Evolutionary conservation across 2,113 vertebrate species (phyloP), one percentile per base, ranked within the genome.

Genomic region (Dendropsophus ebraccatus): DNA sequence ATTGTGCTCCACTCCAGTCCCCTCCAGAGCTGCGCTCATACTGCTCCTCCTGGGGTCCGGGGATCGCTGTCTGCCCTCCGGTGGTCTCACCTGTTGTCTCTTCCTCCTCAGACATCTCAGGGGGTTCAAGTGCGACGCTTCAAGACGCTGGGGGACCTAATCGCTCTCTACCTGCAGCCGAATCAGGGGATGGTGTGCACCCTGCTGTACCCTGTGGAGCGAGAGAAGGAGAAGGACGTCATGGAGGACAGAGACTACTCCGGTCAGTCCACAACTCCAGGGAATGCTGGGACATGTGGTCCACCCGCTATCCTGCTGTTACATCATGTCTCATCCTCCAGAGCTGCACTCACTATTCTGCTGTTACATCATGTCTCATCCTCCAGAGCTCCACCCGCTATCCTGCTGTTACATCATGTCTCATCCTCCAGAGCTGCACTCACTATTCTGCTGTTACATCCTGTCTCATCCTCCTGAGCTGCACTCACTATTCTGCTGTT

Each of bases 161-260:
- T 99, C 37, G 93, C 94, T 21, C 89, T 97, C 58, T 99, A 99
- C 65, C 95, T 97, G 67, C 97, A 99, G 92, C 97, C 98, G 67
- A 97, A 94, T 88, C 98, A 99, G 91, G 98, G 98, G 50, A 95
- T 99, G n/a, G 97, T 99, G 79, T 96, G 95, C 49, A 96, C 97
- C 8, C 91, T 99, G 82, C 95, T 99, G 58, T 95, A 95, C 88
- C 89, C 96, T 0, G 96, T 98, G n/a, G 97, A 98, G 86, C 90
- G 96, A 82, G 98, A 99, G 83, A 91, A 91, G 83, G 98, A 99
- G 82, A 91, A 91, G 88, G 97, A 99, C 82, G 91, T 78, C 0
- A 85, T 87, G 0, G 98, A 98, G 3, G 98, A 99, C 73, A 91
- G 95, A 12, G 98, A 99, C 79, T 97, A 96, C 78, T 99, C 97